Conservation (phyloP, 2,888 invertebrate genomes). For the Andrena bicolor region DNA sequence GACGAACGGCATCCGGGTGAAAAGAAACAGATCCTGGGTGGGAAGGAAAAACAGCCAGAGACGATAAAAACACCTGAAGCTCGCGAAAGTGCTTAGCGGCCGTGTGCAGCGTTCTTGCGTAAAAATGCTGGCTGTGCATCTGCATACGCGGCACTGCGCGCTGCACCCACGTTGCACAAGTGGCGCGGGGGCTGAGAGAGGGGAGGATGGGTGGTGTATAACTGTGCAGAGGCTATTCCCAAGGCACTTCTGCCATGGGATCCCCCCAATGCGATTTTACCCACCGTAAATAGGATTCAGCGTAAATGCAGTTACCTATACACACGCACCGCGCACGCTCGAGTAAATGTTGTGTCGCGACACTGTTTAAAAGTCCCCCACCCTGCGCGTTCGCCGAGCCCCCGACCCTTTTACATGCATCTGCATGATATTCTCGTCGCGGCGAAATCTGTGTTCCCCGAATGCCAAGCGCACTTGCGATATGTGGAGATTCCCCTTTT, state of each 20-base stretch:
- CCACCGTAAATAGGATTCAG: conserved; percentile 74
- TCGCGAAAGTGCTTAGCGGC: conserved; percentile 38
- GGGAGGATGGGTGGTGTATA: conserved; percentile 53
- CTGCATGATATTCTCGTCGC: not conserved
- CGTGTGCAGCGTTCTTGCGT: conserved; percentile 59
- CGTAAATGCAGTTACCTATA: conserved; percentile 72
- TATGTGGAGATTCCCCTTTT: conserved; percentile 26
- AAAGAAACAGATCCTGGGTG: not conserved
- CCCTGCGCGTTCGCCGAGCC: not conserved
- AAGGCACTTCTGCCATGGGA: conserved; percentile 69
- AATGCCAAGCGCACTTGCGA: conserved; percentile 10
- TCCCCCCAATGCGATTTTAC: conserved; percentile 70
- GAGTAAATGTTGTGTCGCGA: conserved; percentile 63
- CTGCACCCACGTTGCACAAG: conserved; percentile 42
- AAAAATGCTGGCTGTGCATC: conserved; percentile 66
- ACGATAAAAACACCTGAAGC: conserved; percentile 47
- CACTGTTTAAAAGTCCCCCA: conserved; percentile 63
- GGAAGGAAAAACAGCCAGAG: conserved; percentile 9
- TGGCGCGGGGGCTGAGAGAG: conserved; percentile 21
- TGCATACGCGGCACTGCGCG: conserved; percentile 49
- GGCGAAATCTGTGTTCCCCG: conserved; percentile 12
- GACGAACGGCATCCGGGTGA: not conserved
- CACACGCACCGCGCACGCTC: conserved; percentile 12
- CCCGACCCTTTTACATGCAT: not conserved
- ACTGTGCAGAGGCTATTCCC: conserved; percentile 70